A percentile compares a stretch with the other conserved stretches of the same genome.
Conservation (phyloP, 2,113 vertebrate species). For the Laticauda colubrina region DNA sequence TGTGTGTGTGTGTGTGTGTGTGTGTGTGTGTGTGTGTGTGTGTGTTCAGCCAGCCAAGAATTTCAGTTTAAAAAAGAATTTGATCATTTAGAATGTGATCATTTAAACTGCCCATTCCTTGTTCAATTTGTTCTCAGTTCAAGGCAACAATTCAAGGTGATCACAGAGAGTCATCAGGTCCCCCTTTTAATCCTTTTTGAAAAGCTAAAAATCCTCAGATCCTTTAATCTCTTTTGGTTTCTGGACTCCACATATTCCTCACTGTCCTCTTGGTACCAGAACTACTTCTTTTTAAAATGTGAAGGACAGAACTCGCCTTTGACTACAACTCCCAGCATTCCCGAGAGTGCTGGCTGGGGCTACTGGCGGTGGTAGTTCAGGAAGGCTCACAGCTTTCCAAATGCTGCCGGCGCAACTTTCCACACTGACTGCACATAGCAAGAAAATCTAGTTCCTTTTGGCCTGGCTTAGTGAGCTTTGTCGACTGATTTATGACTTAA, state of each 20-base stretch:
- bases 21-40: too few species aligned
- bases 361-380: neutral
- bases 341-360: neutral
- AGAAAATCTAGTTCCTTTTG: neutral
- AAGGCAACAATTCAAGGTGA: too few species aligned
- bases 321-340: neutral
- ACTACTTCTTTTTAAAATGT: neutral
- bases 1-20: too few species aligned
- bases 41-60: too few species aligned
- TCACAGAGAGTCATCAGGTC: neutral
- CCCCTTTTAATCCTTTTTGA: neutral
- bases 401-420: neutral
- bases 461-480: neutral
- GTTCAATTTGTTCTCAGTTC: too few species aligned
- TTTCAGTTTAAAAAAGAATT: too few species aligned
- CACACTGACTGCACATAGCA: neutral
- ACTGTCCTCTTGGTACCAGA: neutral
- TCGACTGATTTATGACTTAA: neutral
- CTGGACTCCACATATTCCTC: neutral
- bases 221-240: neutral
- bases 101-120: too few species aligned
- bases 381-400: neutral
- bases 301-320: neutral
- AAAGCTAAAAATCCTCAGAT: neutral
- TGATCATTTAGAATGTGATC: too few species aligned